Base-by-base conservation (phyloP, 2,888 invertebrate species). In the Chelonus formosanus region DNA sequence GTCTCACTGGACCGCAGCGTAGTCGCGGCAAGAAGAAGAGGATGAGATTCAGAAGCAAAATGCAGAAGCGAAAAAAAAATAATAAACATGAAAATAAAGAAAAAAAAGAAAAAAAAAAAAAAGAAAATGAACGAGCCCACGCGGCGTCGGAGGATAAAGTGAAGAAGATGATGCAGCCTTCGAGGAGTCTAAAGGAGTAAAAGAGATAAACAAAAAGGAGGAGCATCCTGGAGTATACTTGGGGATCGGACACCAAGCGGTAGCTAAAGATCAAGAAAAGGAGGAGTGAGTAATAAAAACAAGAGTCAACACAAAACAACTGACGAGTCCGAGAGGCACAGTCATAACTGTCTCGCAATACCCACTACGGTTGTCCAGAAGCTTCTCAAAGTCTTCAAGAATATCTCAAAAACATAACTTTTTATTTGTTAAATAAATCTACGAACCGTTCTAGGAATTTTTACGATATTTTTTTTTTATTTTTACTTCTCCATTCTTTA, bases 281-380 rank as follows among this genome's bases (percentile, higher is more conserved):
- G 76, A 75, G 76, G 67, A 66, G 20, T 20, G 67, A 65, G 56
- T 68, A 75, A 76, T 74, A 77, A 74, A 73, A 77, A 75, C 74
- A 76, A 74, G 36, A 48, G 20, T 73, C 73, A 64, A 44, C 40
- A 75, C 75, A 76, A 80, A 80, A 79, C 79, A 75, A 78, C 78
- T 77, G 77, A 78, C 75, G 74, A 76, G 74, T 73, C 73, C 73
- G 72, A 76, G 72, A 73, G 75, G 75, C 71, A 78, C 78, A 80
- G 80, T 80, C 80, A 81, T 81, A 81, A 81, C 81, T 81, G 80
- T 80, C 80, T 79, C 74, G 78, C 62, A 58, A 48, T 40, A 40
- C 6, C 40, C 40, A 40, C 40, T 40, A 40, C 40, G 40, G 40
- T 5, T 40, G 40, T 40, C 40, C 40, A 40, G 40, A 40, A 6